phyloP scores from a whole-genome alignment of 2,797 vertebrate genomes.

The Arremon brunneinucha region DNA sequence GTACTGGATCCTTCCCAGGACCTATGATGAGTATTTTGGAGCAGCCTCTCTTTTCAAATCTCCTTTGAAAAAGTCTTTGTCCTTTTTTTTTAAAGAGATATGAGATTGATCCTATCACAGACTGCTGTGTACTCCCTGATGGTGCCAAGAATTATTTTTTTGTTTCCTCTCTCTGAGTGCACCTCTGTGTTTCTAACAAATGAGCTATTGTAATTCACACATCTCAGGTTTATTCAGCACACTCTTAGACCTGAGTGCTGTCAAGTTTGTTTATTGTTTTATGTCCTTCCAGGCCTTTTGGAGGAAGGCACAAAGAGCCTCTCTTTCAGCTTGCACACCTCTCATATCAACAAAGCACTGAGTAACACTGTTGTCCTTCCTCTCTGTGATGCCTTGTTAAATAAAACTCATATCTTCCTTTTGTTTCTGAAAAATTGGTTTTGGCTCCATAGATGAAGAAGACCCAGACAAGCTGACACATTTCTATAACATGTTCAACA shows the following conservation, averaged over 20 bases:
- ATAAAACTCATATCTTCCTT: neutral
- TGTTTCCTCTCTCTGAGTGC: neutral
- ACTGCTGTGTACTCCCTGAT: neutral
- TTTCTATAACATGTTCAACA: neutral
- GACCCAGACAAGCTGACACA: neutral
- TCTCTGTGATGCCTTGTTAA: neutral
- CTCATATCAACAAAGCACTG: neutral
- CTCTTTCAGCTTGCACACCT: neutral
- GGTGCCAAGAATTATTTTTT: neutral
- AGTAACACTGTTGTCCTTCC: neutral
- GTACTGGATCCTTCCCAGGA: neutral
- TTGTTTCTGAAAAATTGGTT: neutral
- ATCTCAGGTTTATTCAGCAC: conserved; percentile 14
- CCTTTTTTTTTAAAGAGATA: neutral
- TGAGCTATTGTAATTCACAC: neutral
- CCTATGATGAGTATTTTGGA: neutral
- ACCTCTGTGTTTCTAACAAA: neutral
- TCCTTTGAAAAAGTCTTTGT: neutral
- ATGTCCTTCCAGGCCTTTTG: neutral
- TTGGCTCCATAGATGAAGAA: neutral
- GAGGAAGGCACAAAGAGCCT: neutral
- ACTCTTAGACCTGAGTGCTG: neutral
- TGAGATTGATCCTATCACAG: neutral
- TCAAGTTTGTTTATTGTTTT: conserved; percentile 21
- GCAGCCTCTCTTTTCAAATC: neutral